Evolutionary conservation across 2,888 invertebrate genomes (phyloP).

Genomic region (Andrena camellia): DNA sequence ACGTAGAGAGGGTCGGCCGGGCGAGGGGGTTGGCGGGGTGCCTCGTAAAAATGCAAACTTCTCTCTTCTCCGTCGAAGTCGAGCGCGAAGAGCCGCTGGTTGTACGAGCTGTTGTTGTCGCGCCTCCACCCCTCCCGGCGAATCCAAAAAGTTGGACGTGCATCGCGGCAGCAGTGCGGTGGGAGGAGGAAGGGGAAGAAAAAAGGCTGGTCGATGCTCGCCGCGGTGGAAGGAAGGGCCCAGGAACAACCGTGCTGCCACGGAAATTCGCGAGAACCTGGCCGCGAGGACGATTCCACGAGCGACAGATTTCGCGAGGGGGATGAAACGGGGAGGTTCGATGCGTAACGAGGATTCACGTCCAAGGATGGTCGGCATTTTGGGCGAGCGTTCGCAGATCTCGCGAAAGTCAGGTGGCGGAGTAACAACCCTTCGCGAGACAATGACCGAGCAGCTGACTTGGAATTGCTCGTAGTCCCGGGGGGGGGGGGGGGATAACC

Average conservation of each 20-base stretch:
- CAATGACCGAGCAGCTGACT: slow-evolving; percentile 44
- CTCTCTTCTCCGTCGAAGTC: slow-evolving; percentile 65
- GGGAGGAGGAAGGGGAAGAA: slow-evolving; percentile 2
- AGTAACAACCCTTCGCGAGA: background rate
- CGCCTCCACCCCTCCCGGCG: slow-evolving; percentile 33
- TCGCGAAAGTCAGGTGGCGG: background rate
- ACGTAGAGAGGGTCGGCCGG: slow-evolving; percentile 28
- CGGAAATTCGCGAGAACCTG: slow-evolving; percentile 43
- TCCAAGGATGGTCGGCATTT: background rate
- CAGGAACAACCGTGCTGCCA: slow-evolving; percentile 15
- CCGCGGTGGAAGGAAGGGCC: slow-evolving; percentile 7
- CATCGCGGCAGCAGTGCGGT: slow-evolving; percentile 19
- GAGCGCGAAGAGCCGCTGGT: slow-evolving; percentile 57
- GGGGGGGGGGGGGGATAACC: slow-evolving; percentile 43
- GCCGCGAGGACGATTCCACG: slow-evolving; percentile 17
- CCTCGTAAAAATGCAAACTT: slow-evolving; percentile 82
- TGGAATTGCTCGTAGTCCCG: slow-evolving; percentile 36
- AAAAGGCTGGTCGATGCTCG: background rate
- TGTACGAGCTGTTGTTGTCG: slow-evolving; percentile 62
- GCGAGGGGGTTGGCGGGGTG: slow-evolving; percentile 15
- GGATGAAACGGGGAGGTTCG: background rate
- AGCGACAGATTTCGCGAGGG: background rate
- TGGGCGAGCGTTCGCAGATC: background rate
- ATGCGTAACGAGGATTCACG: background rate
- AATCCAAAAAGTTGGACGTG: slow-evolving; percentile 63